phyloP scores from a whole-genome alignment of 2,797 vertebrate genomes.

The Dallia pectoralis region DNA sequence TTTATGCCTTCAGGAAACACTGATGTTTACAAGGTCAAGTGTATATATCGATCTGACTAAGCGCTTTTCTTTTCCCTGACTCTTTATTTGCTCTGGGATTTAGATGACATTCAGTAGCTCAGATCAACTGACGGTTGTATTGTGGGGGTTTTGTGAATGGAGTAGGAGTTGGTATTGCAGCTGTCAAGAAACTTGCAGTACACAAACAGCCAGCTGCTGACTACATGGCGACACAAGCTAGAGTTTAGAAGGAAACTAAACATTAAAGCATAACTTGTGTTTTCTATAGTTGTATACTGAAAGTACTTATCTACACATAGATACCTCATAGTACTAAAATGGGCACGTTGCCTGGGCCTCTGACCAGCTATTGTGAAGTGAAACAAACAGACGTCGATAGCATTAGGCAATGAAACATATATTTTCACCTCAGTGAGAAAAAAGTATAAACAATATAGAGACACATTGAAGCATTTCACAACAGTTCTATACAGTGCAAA shows the following conservation, averaged over 20 bases:
- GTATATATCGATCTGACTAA: constrained; percentile 77
- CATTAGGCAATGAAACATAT: constrained; percentile 68
- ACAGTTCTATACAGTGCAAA: constrained; percentile 81
- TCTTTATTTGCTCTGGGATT: constrained; percentile 27
- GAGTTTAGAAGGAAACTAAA: constrained; percentile 16
- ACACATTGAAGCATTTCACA: constrained; percentile 68
- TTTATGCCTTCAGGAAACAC: constrained; percentile 86
- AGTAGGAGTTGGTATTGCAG: constrained; percentile 26
- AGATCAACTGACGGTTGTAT: constrained; percentile 46
- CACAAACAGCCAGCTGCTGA: constrained; percentile 27
- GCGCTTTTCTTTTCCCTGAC: constrained; percentile 75
- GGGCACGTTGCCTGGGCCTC: too few species aligned
- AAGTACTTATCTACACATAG: too few species aligned
- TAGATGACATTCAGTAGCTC: constrained; percentile 34
- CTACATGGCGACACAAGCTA: constrained; percentile 15
- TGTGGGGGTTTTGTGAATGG: constrained; percentile 30
- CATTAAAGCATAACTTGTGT: too few species aligned
- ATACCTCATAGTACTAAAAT: too few species aligned
- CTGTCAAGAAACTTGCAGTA: constrained; percentile 14
- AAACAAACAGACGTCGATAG: constrained; percentile 60
- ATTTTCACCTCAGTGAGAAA: constrained; percentile 77
- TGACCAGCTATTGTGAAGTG: background rate
- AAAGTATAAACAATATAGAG: constrained; percentile 80
- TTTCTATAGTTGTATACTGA: too few species aligned
- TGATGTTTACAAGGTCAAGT: constrained; percentile 87